Evolutionary conservation across 2,113 vertebrate genomes (phyloP).

Genomic region (Corythaixoides concolor): DNA sequence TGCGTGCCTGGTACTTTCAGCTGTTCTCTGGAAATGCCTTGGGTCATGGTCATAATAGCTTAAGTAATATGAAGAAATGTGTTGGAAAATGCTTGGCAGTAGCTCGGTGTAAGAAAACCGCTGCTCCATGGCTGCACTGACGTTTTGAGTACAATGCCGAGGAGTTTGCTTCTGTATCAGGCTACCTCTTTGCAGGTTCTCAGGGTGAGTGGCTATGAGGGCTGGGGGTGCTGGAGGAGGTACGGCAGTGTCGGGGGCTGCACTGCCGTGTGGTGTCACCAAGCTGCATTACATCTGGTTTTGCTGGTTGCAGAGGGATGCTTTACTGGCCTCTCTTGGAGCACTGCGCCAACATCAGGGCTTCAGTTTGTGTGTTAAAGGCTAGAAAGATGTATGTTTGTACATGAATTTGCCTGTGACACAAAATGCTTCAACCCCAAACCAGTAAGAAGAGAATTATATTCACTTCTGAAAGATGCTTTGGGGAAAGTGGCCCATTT

Average conservation of each 20-base stretch:
- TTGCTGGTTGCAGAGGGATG: background rate
- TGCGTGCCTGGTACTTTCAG: background rate
- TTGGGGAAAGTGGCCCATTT: background rate
- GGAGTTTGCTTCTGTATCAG: background rate
- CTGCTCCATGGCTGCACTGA: background rate
- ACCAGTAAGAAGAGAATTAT: background rate
- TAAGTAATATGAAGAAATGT: slow-evolving; percentile 30
- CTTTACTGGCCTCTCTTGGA: background rate
- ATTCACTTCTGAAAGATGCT: background rate
- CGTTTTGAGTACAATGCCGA: background rate
- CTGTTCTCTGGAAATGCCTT: slow-evolving; percentile 1
- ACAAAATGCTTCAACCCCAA: background rate
- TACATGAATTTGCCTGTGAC: background rate
- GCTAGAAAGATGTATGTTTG: background rate
- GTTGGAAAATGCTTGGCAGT: background rate
- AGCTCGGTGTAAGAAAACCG: background rate
- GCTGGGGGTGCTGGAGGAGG: background rate
- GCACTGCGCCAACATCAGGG: rapidly evolving
- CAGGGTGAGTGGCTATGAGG: background rate
- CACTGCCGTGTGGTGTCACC: background rate
- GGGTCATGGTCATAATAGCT: background rate
- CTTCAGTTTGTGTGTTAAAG: background rate
- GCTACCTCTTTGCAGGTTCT: background rate
- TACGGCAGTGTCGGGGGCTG: rapidly evolving
- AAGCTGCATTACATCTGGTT: background rate